phyloP scores from a whole-genome alignment of 2,113 vertebrate genomes.

The Apaloderma vittatum region DNA sequence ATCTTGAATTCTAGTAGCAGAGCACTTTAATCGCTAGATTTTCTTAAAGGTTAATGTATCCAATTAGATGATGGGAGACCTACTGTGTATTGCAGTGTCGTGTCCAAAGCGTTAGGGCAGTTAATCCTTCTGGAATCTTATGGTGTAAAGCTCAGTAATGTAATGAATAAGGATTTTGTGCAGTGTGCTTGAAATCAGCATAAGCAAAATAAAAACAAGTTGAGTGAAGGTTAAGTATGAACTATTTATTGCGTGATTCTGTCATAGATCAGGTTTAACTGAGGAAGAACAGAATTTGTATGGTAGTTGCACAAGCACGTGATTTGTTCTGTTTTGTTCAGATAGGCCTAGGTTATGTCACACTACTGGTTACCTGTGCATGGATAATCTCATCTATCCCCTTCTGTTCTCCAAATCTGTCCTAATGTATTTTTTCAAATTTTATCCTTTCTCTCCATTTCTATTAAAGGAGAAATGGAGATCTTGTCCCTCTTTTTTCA shows the following conservation, averaged over 20 bases:
- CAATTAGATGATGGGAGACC: neutral
- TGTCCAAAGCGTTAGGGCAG: neutral
- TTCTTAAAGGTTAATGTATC: neutral
- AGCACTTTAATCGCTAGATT: neutral
- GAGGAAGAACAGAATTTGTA: neutral
- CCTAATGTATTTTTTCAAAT: neutral
- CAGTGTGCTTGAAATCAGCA: neutral
- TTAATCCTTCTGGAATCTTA: neutral
- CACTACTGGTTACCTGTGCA: rapidly evolving
- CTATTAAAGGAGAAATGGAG: neutral
- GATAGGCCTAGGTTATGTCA: neutral
- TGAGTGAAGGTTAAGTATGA: neutral
- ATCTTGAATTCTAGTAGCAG: neutral
- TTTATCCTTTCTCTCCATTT: neutral
- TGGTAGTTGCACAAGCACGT: neutral
- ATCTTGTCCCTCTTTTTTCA: neutral
- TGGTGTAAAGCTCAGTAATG: neutral
- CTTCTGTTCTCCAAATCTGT: neutral
- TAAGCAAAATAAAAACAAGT: neutral
- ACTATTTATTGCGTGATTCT: neutral
- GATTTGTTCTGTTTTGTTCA: neutral
- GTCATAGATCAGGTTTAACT: neutral
- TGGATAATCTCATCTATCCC: neutral
- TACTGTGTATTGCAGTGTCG: neutral
- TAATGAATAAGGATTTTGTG: neutral